phyloP scores from a whole-genome alignment of 2,888 invertebrate genomes.

The Conchocele bisecta region DNA sequence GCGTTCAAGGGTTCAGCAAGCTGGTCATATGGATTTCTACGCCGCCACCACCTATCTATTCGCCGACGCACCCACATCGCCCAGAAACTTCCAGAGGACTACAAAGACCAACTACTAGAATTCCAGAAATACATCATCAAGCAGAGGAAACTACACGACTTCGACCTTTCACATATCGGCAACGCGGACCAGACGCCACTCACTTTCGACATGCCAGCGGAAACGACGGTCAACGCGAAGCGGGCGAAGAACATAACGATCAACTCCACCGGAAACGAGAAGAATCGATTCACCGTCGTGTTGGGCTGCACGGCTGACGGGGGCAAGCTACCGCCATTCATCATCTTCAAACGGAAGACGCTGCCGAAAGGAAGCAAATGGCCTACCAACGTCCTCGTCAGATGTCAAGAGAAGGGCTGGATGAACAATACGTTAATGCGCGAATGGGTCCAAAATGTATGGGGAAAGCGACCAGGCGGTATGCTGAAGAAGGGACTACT shows the following conservation, averaged over 20 bases:
- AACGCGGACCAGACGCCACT: slow-evolving; percentile 41
- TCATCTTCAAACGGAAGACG: slow-evolving; percentile 26
- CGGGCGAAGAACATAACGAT: slow-evolving; percentile 13
- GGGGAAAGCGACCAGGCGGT: slow-evolving; percentile 24
- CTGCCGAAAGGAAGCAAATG: slow-evolving; percentile 8
- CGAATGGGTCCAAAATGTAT: slow-evolving; percentile 35
- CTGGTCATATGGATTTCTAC: slow-evolving; percentile 10
- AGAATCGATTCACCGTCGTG: slow-evolving; percentile 29
- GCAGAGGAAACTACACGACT: not conserved
- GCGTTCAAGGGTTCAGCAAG: slow-evolving; percentile 6
- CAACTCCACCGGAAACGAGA: slow-evolving; percentile 32
- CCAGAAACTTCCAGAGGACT: slow-evolving; percentile 29
- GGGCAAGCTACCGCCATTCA: slow-evolving; percentile 31
- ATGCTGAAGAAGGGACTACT: not conserved
- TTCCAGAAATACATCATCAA: slow-evolving; percentile 8
- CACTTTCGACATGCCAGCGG: slow-evolving; percentile 29
- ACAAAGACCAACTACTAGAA: slow-evolving; percentile 19
- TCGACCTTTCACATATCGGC: slow-evolving; percentile 21
- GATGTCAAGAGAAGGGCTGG: slow-evolving; percentile 29
- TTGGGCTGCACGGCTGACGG: slow-evolving; percentile 28
- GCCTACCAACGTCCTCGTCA: slow-evolving; percentile 9
- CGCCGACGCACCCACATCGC: slow-evolving; percentile 24
- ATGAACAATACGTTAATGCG: slow-evolving; percentile 20
- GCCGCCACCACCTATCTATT: slow-evolving; percentile 20
- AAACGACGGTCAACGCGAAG: slow-evolving; percentile 11